Conservation (phyloP, 2,888 invertebrate species). For the Pachliopta kotzebuea region DNA sequence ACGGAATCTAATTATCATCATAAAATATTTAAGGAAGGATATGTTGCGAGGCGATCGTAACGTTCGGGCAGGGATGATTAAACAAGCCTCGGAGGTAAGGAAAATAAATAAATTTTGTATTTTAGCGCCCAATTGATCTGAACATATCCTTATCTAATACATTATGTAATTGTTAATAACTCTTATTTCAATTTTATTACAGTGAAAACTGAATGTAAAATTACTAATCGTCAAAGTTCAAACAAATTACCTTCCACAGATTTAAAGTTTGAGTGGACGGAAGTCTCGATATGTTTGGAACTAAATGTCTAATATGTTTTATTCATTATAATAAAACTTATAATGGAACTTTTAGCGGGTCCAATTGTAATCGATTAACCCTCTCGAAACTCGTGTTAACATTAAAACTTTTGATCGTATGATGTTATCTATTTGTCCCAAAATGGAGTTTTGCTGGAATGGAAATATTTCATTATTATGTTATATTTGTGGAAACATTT, state of each 20-base stretch:
- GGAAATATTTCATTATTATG: neutral
- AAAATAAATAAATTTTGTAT: conserved; percentile 3
- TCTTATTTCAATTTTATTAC: neutral
- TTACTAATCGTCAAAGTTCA: neutral
- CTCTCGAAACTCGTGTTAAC: conserved; percentile 20
- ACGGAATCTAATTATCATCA: conserved; percentile 14
- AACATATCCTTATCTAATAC: neutral
- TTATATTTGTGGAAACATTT: neutral
- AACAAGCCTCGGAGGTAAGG: conserved; percentile 5
- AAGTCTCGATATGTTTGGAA: neutral
- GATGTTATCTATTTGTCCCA: conserved; percentile 8
- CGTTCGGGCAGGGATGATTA: conserved; percentile 8
- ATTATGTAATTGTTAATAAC: neutral
- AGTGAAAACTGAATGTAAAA: conserved; percentile 5
- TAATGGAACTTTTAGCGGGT: conserved; percentile 17
- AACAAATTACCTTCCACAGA: neutral
- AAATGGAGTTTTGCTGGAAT: conserved; percentile 7
- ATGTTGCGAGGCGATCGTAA: conserved; percentile 5
- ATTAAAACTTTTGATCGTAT: conserved; percentile 19
- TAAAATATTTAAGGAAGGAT: conserved; percentile 13
- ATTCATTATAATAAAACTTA: conserved; percentile 9
- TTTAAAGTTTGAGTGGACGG: neutral
- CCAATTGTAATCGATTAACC: conserved; percentile 22
- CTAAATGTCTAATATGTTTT: conserved; percentile 3
- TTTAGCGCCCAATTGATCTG: neutral